Percentiles rank a stretch among this genome's conserved stretches.
These are phyloP conservation scores for Notarius quadriscutis DNA, from an alignment of 2,113 vertebrate species.

Conservation along the genomic window DNA sequence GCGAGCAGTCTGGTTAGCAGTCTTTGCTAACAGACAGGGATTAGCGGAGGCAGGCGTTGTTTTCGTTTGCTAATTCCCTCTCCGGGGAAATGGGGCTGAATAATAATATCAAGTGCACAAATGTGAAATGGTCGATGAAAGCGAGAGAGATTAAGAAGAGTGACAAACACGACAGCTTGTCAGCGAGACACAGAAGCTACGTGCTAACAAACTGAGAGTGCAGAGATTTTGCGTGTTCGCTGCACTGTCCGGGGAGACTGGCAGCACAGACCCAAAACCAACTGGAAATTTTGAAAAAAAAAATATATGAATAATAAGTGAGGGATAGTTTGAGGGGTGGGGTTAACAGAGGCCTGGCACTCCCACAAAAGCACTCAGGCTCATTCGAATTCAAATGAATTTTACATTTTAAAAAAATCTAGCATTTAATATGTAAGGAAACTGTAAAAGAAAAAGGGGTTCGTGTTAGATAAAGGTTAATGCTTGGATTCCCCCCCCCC, in stretches of 20 bases:
- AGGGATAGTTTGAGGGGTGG: too few species aligned
- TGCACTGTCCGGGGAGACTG: not conserved
- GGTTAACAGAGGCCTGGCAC: too few species aligned
- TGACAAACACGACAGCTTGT: conserved; percentile 54
- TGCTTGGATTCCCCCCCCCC: too few species aligned
- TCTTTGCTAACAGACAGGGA: conserved; percentile 71
- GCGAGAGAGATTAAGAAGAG: conserved; percentile 70
- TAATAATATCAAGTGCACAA: conserved; percentile 75
- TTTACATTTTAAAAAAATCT: not conserved
- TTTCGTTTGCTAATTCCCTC: conserved; percentile 78
- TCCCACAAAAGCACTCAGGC: too few species aligned
- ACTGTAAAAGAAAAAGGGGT: not conserved
- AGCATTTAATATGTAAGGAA: not conserved
- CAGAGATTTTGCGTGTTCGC: not conserved
- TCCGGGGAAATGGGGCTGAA: conserved; percentile 75
- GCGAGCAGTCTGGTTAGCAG: conserved; percentile 70
- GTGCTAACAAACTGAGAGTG: conserved; percentile 58
- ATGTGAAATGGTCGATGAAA: conserved; percentile 62
- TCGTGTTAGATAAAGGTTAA: not conserved
- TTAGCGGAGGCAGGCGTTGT: conserved; percentile 74
- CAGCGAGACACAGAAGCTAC: conserved; percentile 57
- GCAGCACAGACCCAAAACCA: not conserved
- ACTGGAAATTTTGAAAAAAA: not conserved
- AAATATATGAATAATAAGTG: too few species aligned
- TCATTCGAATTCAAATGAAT: too few species aligned